Conservation (phyloP, 53 echinoderm and acorn worm species). For the Echinarachnius parma region DNA sequence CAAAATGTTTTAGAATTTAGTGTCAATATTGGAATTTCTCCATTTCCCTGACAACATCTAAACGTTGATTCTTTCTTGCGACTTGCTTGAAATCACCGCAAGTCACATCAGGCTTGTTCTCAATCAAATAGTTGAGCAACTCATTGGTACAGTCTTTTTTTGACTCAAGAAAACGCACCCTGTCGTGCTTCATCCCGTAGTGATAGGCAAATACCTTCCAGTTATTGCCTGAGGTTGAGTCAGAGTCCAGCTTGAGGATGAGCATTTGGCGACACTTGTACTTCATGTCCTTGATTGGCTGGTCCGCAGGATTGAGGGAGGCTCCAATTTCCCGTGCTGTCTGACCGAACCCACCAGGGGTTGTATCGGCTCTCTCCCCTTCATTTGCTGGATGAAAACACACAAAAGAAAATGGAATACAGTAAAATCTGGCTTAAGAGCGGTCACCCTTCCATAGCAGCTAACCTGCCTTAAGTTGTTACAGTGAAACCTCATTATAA, state of each 20-base stretch:
- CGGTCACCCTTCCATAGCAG: too few species aligned
- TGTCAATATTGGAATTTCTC: slow-evolving; percentile 4
- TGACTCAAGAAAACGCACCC: neutral
- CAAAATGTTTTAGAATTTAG: too few species aligned
- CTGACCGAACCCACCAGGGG: too few species aligned
- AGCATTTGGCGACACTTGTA: slow-evolving; percentile 1
- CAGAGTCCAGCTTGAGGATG: slow-evolving; percentile 18
- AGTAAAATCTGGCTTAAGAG: too few species aligned
- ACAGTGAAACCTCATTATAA: too few species aligned
- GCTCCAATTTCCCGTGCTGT: too few species aligned
- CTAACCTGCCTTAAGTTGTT: too few species aligned
- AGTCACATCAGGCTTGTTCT: slow-evolving; percentile 6
- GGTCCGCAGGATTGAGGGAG: neutral
- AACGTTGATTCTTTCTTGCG: slow-evolving; percentile 2
- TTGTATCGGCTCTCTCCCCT: too few species aligned
- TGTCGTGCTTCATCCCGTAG: slow-evolving; percentile 8
- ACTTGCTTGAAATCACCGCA: slow-evolving; percentile 21
- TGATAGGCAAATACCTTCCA: slow-evolving; percentile 30
- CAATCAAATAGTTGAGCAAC: slow-evolving; percentile 9
- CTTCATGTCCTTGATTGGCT: slow-evolving; percentile 14
- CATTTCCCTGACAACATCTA: slow-evolving; percentile 32
- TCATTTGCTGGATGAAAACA: too few species aligned
- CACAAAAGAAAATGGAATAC: too few species aligned
- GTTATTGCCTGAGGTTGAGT: slow-evolving; percentile 6
- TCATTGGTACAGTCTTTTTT: slow-evolving; percentile 3